Conservation (phyloP, 2,113 vertebrate genomes). For the human region DNA sequence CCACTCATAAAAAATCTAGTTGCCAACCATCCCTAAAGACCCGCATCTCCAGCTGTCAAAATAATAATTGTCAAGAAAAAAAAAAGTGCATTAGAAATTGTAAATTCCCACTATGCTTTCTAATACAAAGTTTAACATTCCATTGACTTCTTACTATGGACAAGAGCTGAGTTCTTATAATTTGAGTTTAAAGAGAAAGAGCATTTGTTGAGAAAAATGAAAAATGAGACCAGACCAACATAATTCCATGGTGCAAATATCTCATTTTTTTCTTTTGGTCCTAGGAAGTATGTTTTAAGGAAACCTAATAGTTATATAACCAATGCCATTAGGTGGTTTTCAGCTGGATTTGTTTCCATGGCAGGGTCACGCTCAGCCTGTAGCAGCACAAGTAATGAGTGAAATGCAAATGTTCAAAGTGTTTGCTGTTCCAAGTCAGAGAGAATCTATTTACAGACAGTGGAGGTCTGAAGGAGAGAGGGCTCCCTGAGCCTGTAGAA, state of each 20-base stretch:
- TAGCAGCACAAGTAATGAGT: slow-evolving; percentile 57
- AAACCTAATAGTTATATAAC: slow-evolving; percentile 41
- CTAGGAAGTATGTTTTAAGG: slow-evolving; percentile 39
- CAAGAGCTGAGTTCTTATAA: slow-evolving; percentile 7
- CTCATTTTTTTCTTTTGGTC: slow-evolving; percentile 50
- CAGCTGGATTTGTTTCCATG: slow-evolving; percentile 26
- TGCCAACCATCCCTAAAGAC: slow-evolving; percentile 30
- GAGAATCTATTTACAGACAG: slow-evolving; percentile 40
- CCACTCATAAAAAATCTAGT: slow-evolving; percentile 31
- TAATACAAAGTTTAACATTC: not conserved
- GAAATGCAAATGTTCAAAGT: slow-evolving; percentile 61
- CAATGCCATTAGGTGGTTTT: slow-evolving; percentile 30
- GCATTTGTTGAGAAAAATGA: slow-evolving; percentile 52
- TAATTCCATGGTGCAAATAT: slow-evolving; percentile 22
- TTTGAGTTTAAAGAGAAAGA: slow-evolving; percentile 19
- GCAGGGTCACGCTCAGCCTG: slow-evolving; percentile 32
- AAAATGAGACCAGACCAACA: slow-evolving; percentile 35
- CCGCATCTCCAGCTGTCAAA: slow-evolving; percentile 39
- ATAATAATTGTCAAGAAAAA: slow-evolving; percentile 32
- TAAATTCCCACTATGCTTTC: slow-evolving; percentile 15
- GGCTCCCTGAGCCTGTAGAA: not conserved
- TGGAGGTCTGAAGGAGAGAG: not conserved
- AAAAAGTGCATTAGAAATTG: slow-evolving; percentile 19
- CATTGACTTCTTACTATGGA: slow-evolving; percentile 11
- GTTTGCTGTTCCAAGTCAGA: slow-evolving; percentile 58